These are phyloP conservation scores for Lacerta bilineata DNA, from an alignment of 2,797 vertebrate species.

Conservation along the genomic window DNA sequence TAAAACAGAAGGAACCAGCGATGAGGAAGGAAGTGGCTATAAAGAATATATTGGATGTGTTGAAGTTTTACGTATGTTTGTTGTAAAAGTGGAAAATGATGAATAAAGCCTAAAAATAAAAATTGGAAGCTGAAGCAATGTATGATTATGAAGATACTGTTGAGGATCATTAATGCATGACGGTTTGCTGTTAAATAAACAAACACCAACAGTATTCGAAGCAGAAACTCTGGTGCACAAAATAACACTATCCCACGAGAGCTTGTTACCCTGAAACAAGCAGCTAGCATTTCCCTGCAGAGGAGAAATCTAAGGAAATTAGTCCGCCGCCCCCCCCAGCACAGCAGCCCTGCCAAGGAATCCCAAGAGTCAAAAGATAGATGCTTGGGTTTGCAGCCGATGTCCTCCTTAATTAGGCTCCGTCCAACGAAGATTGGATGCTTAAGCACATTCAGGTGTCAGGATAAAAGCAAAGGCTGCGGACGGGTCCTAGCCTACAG, in stretches of 20 bases:
- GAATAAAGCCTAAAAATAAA: not conserved
- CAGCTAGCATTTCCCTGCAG: not conserved
- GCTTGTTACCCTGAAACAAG: not conserved
- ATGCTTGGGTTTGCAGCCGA: not conserved
- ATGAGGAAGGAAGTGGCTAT: too few species aligned
- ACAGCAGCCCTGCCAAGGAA: too few species aligned
- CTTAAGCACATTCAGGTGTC: not conserved
- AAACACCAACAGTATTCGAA: too few species aligned
- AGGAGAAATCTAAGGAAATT: not conserved
- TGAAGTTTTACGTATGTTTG: too few species aligned
- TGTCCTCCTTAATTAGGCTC: not conserved
- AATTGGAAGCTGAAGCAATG: too few species aligned
- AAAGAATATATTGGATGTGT: too few species aligned
- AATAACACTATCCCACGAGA: not conserved
- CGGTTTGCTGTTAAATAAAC: too few species aligned
- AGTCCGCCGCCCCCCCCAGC: fast-evolving
- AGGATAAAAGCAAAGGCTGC: not conserved
- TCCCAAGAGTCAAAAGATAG: not conserved
- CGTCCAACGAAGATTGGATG: not conserved
- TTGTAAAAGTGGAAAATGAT: too few species aligned
- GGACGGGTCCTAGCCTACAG: not conserved
- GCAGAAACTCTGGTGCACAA: too few species aligned
- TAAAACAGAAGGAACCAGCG: too few species aligned
- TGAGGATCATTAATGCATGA: too few species aligned
- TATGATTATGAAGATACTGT: too few species aligned